Conservation (phyloP, 1,140 invertebrate species). For the Phenacoccus solenopsis region DNA sequence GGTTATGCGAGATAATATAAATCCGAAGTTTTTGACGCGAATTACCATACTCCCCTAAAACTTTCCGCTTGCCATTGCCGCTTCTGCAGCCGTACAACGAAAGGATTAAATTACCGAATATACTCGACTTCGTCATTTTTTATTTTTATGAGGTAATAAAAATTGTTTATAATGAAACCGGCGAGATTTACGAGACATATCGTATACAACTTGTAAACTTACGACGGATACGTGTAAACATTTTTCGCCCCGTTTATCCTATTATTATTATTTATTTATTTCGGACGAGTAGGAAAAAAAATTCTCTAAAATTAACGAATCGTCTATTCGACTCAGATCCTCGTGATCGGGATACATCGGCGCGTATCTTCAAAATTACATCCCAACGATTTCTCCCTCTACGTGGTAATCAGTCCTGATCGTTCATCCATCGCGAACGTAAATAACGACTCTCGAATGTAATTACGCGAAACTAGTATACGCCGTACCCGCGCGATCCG, state of each 20-base stretch:
- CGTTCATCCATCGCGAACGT: too few relatives aligned
- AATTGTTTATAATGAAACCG: slow-evolving; percentile 12
- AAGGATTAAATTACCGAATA: slow-evolving; percentile 12
- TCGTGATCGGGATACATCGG: too few relatives aligned
- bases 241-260: background rate
- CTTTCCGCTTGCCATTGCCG: background rate
- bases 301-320: too few relatives aligned
- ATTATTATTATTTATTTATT: too few relatives aligned
- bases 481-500: too few relatives aligned
- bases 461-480: too few relatives aligned
- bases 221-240: background rate
- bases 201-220: background rate
- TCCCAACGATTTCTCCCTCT: too few relatives aligned
- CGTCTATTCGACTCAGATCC: too few relatives aligned
- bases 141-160: slow-evolving; percentile 18
- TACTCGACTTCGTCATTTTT: slow-evolving; percentile 9
- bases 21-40: background rate
- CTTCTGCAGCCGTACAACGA: too few relatives aligned
- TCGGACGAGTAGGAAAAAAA: background rate
- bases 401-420: too few relatives aligned
- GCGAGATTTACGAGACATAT: slow-evolving; percentile 1
- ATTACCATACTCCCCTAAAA: background rate
- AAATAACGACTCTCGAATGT: too few relatives aligned
- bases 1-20: background rate
- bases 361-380: too few relatives aligned